Conservation (phyloP, 2,888 invertebrate genomes). For the Tethea ocularis region DNA sequence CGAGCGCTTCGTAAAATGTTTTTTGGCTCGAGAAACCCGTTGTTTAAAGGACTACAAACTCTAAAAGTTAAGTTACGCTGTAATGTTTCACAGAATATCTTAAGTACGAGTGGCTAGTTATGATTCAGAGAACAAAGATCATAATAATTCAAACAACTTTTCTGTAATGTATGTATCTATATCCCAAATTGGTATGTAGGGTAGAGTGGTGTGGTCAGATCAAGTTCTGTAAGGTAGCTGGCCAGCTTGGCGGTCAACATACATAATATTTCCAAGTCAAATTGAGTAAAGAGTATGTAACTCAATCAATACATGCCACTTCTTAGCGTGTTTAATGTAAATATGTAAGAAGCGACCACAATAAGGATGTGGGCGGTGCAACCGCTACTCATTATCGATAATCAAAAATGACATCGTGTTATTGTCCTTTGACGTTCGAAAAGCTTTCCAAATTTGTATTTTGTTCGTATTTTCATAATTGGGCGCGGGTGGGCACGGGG, state of each 20-base stretch:
- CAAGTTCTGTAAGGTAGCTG: neutral
- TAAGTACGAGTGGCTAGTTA: neutral
- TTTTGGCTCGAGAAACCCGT: constrained; percentile 46
- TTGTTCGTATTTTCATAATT: constrained; percentile 84
- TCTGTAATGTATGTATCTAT: neutral
- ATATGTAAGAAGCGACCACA: constrained; percentile 29
- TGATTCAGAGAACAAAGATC: neutral
- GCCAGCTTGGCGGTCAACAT: constrained; percentile 14
- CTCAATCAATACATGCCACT: constrained; percentile 35
- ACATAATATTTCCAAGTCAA: constrained; percentile 12
- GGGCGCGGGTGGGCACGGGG: constrained; percentile 63
- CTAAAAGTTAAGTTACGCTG: constrained; percentile 26
- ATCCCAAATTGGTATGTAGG: constrained; percentile 3
- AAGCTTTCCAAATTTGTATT: constrained; percentile 75
- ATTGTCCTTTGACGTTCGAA: constrained; percentile 61
- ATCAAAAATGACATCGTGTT: constrained; percentile 41
- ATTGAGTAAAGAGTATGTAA: constrained; percentile 14
- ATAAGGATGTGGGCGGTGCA: constrained; percentile 54
- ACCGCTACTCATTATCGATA: constrained; percentile 54
- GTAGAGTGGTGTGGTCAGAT: neutral
- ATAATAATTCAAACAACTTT: neutral
- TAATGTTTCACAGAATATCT: constrained; percentile 37
- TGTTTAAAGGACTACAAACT: constrained; percentile 37
- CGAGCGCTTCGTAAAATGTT: constrained; percentile 46
- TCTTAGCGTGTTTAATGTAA: constrained; percentile 23